phyloP scores from a whole-genome alignment of 2,888 invertebrate genomes.

The Sinotaia quadrata region DNA sequence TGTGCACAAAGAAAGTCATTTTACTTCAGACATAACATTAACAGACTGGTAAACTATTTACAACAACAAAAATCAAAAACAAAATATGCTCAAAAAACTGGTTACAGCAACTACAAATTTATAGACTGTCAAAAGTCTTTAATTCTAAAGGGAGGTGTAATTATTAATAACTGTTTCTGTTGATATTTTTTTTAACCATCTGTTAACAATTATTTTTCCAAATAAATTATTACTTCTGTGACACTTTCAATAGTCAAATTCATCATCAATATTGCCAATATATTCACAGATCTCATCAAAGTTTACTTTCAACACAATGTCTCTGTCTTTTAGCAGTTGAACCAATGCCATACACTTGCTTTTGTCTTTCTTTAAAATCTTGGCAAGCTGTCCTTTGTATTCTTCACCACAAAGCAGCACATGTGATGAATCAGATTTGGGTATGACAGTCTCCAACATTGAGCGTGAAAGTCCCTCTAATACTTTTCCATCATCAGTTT shows the following conservation, averaged over 20 bases:
- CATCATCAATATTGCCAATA: constrained; percentile 66
- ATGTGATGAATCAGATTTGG: constrained; percentile 63
- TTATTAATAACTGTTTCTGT: too few relatives aligned
- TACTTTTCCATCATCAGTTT: constrained; percentile 68
- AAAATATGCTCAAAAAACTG: too few relatives aligned
- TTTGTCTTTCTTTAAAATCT: constrained; percentile 71
- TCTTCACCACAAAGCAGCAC: constrained; percentile 71
- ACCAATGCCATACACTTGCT: constrained; percentile 68
- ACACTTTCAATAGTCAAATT: constrained; percentile 53
- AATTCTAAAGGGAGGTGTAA: too few relatives aligned
- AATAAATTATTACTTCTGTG: too few relatives aligned
- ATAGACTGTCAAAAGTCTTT: too few relatives aligned
- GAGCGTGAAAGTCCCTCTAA: constrained; percentile 68
- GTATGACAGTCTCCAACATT: constrained; percentile 73
- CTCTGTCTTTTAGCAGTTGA: constrained; percentile 70
- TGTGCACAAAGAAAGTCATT: too few relatives aligned
- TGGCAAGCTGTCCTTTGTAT: constrained; percentile 67
- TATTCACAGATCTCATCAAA: constrained; percentile 74
- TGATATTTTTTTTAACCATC: too few relatives aligned
- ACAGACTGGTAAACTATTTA: too few relatives aligned
- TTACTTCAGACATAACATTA: too few relatives aligned
- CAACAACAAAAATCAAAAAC: too few relatives aligned
- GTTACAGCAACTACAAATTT: too few relatives aligned
- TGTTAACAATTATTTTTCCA: too few relatives aligned
- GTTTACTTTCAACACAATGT: constrained; percentile 65